Percentiles rank a stretch among this genome's conserved stretches.
phyloP scores from a whole-genome alignment of 2,797 vertebrate genomes.

The Eptatretus atami region DNA sequence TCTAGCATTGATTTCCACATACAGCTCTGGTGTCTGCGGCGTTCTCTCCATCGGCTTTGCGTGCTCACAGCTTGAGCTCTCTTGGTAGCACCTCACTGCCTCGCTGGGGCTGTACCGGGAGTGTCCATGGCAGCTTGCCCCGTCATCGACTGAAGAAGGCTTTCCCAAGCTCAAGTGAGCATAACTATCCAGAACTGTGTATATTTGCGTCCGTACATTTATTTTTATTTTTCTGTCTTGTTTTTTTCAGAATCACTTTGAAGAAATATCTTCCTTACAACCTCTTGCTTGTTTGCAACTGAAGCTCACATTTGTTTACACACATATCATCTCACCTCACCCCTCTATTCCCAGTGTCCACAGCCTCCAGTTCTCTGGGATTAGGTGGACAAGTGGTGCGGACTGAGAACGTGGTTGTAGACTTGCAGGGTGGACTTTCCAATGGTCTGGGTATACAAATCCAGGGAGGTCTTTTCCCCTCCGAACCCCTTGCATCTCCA shows the following conservation, averaged over 20 bases:
- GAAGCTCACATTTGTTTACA: too few relatives aligned
- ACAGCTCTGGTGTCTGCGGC: slow-evolving; percentile 34
- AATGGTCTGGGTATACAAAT: slow-evolving; percentile 85
- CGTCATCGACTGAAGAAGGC: slow-evolving; percentile 88
- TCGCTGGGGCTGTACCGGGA: slow-evolving; percentile 25
- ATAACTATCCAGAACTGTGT: too few relatives aligned
- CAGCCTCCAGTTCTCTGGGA: slow-evolving; percentile 77
- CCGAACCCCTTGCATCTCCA: slow-evolving; percentile 70
- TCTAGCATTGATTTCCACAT: too few relatives aligned
- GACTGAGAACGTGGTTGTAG: slow-evolving; percentile 76
- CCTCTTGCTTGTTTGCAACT: too few relatives aligned
- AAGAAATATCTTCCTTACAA: too few relatives aligned
- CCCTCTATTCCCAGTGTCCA: slow-evolving; percentile 34
- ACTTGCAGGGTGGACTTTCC: slow-evolving; percentile 53
- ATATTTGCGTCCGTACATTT: too few relatives aligned
- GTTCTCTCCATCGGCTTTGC: slow-evolving; percentile 62
- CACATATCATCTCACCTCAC: slow-evolving; percentile 9
- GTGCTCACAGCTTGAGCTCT: slow-evolving; percentile 86
- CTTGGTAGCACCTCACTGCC: slow-evolving; percentile 80
- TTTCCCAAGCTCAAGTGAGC: slow-evolving; percentile 82
- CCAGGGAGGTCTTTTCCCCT: slow-evolving; percentile 83
- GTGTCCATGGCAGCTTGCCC: slow-evolving; percentile 30
- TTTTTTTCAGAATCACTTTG: too few relatives aligned
- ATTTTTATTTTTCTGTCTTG: too few relatives aligned
- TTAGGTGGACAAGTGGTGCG: slow-evolving; percentile 83